Evolutionary conservation across 2,888 invertebrate genomes (phyloP).

Genomic region (Vanessa cardui): DNA sequence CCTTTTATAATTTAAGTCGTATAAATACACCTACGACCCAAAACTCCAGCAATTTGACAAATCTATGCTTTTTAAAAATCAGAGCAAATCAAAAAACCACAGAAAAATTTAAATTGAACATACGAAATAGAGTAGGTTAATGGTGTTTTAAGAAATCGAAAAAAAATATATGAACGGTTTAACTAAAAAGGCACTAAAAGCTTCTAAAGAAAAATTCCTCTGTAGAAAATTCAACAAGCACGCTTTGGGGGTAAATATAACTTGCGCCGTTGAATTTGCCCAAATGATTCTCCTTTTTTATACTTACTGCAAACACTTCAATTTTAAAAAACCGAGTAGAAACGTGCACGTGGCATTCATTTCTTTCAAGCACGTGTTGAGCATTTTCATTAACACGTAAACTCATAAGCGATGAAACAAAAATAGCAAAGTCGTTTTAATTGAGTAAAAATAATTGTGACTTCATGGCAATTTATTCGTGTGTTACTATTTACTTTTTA

Average conservation of each 20-base stretch:
- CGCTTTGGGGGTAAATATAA: slow-evolving; percentile 38
- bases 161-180: not conserved
- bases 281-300: slow-evolving; percentile 33
- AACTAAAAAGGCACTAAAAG: not conserved
- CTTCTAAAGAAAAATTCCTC: slow-evolving; percentile 16
- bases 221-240: slow-evolving; percentile 25
- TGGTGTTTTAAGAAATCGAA: not conserved
- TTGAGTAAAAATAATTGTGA: not conserved
- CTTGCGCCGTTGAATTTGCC: slow-evolving; percentile 35
- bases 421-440: not conserved
- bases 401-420: not conserved
- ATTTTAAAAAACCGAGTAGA: slow-evolving; percentile 25
- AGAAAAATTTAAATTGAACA: not conserved
- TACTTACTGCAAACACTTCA: slow-evolving; percentile 32
- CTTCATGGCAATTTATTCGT: no score
- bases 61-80: no score
- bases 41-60: no score
- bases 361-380: slow-evolving; percentile 1
- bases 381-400: not conserved
- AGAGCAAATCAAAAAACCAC: no score
- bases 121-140: not conserved
- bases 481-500: no score
- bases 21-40: no score
- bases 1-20: no score
- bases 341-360: slow-evolving; percentile 16